Base-by-base conservation (phyloP, 2,888 invertebrate species). In the Dryadula phaetusa region DNA sequence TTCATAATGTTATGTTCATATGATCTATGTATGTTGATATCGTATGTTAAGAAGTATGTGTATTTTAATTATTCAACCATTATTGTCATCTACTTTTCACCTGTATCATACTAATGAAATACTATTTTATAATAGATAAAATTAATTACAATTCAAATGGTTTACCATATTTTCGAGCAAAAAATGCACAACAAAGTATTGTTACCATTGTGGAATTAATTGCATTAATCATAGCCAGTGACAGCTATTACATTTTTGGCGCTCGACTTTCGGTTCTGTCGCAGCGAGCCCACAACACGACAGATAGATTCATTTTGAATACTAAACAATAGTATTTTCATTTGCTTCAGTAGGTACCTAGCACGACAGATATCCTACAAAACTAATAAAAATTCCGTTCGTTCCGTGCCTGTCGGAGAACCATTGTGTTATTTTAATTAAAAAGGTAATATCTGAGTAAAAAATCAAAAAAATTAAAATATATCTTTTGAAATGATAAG, bases 201-300 rank as follows among this genome's bases (percentile, higher is more conserved):
- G 85, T 78, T 82, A 86, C 86, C 79, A 88, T 90, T 89, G 90
- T 88, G 84, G 88, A 79, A 92, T 91, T 92, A 92, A 92, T 92
- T 92, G 89, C 87, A 92, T 92, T 92, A 92, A 92, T 92, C 91
- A 90, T 86, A 78, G 69, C 77, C 80, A 87, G 87, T 87, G 92
- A 92, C 92, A 91, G 92, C 89, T 92, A 92, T 92, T 92, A 92
- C 90, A 90, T 92, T 92, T 92, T 92, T 91, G 91, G 90, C 87
- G 91, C 88, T 86, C 90, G 88, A 92, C 88, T 92, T 92, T 90
- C 85, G 85, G 84, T 82, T 82, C 74, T 77, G 80, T 76, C 74
- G 77, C 75, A 74, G 70, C 75, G 74, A 70, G 68, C 68, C 73
- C 77, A 75, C 74, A 78, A 81, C 81, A 82, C 83, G 82, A 82